Conservation (phyloP, 1,140 invertebrate genomes). For the Drosophila funebris region DNA sequence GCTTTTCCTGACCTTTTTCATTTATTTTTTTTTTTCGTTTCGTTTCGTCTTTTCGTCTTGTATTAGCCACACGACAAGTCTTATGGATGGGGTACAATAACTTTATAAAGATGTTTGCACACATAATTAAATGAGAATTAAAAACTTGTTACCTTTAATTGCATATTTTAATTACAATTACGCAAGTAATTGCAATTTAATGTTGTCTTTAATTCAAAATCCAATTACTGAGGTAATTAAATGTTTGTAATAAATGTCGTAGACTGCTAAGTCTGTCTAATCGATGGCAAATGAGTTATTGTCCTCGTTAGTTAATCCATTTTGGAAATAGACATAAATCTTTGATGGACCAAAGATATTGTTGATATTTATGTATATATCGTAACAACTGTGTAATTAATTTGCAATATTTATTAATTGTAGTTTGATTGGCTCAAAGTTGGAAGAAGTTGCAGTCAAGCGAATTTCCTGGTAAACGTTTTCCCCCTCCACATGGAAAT, state of each 20-base stretch:
- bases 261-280: neutral
- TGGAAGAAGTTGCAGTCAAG: no score
- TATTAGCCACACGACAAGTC: constrained; percentile 13
- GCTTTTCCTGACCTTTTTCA: constrained; percentile 49
- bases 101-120: constrained; percentile 31
- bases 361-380: no score
- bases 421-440: no score
- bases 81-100: constrained; percentile 3
- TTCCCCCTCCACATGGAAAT: no score
- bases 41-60: neutral
- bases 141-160: constrained; percentile 32
- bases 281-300: no score
- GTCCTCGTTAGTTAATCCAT: no score
- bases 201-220: neutral
- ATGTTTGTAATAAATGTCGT: neutral
- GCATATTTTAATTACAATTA: constrained; percentile 29
- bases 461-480: no score
- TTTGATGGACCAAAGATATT: no score
- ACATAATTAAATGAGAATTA: constrained; percentile 33
- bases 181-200: constrained; percentile 31
- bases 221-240: neutral
- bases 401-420: no score
- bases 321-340: no score
- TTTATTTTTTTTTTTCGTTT: neutral
- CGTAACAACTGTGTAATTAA: no score